Conservation (phyloP, 2,113 vertebrate species). For the Lophura nycthemera region DNA sequence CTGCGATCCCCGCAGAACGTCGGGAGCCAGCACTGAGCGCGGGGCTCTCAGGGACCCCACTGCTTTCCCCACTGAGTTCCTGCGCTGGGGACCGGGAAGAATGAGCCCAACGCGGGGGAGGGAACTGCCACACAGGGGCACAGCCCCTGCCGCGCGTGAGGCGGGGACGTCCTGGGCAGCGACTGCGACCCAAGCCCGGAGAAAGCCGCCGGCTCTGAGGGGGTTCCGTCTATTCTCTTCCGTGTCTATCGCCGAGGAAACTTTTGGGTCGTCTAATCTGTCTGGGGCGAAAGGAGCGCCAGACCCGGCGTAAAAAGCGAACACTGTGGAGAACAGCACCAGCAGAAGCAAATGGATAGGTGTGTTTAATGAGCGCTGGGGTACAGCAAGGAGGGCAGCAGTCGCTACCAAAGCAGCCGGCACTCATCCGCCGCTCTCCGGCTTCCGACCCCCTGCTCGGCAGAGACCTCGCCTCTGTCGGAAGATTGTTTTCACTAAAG, state of each 20-base stretch:
- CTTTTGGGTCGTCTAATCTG: neutral
- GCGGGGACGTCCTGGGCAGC: neutral
- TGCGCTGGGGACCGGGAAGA: neutral
- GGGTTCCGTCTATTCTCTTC: neutral
- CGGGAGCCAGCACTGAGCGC: fast-evolving
- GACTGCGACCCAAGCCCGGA: neutral
- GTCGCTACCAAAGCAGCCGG: constrained; percentile 35
- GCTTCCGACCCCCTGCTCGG: neutral
- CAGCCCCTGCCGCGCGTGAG: neutral
- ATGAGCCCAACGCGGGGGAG: neutral
- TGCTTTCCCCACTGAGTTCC: neutral
- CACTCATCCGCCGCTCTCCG: neutral
- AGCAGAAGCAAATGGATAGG: constrained; percentile 19
- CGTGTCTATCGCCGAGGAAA: neutral
- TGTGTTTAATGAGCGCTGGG: constrained; percentile 64
- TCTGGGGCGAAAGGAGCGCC: neutral
- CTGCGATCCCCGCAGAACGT: neutral
- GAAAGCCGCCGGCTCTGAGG: neutral
- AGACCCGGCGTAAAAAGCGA: neutral
- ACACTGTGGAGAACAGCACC: neutral
- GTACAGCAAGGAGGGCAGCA: constrained; percentile 51
- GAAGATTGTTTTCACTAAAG: constrained; percentile 55
- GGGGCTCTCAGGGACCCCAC: no score
- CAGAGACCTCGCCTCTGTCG: neutral
- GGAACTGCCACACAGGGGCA: fast-evolving